Evolutionary conservation across 2,888 invertebrate species (phyloP).

Genomic region (Erebia ligea): DNA sequence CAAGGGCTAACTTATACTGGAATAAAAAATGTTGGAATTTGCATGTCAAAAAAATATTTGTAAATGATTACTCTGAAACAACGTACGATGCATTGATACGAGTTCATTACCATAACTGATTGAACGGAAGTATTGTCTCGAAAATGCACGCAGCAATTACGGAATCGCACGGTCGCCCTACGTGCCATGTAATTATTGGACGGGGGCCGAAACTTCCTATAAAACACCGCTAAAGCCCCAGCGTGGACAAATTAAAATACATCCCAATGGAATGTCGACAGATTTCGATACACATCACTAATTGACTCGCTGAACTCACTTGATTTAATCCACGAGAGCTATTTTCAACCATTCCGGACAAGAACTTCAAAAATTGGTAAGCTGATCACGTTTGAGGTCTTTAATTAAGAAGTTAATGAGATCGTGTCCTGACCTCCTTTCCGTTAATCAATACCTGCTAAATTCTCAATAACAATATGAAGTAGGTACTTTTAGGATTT

Average conservation of each 20-base stretch:
- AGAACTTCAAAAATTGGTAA: slow-evolving; percentile 55
- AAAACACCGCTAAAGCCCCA: slow-evolving; percentile 47
- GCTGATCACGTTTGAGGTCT: slow-evolving; percentile 64
- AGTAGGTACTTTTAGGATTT: slow-evolving; percentile 25
- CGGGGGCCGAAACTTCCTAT: slow-evolving; percentile 60
- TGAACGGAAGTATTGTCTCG: slow-evolving; percentile 58
- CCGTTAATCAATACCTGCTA: slow-evolving; percentile 65
- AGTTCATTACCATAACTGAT: slow-evolving; percentile 77
- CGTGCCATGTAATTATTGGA: slow-evolving; percentile 56
- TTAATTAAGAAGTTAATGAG: slow-evolving; percentile 79
- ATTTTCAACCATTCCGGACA: slow-evolving; percentile 32
- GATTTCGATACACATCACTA: slow-evolving; percentile 65
- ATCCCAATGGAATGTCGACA: slow-evolving; percentile 51
- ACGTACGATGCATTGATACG: slow-evolving; percentile 53
- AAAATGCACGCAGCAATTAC: slow-evolving; percentile 57
- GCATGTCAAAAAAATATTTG: neutral
- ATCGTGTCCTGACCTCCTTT: slow-evolving; percentile 59
- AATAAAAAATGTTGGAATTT: neutral
- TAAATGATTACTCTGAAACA: slow-evolving; percentile 25
- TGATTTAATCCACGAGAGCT: slow-evolving; percentile 43
- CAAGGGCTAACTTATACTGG: too few species aligned
- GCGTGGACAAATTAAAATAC: slow-evolving; percentile 59
- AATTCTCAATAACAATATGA: slow-evolving; percentile 50
- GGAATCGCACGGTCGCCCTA: slow-evolving; percentile 39
- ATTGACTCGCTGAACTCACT: slow-evolving; percentile 59